Evolutionary conservation across 53 echinoderm and acorn worm genomes (phyloP), one percentile per base, ranked within the genome.

Genomic region (Echinarachnius parma): DNA sequence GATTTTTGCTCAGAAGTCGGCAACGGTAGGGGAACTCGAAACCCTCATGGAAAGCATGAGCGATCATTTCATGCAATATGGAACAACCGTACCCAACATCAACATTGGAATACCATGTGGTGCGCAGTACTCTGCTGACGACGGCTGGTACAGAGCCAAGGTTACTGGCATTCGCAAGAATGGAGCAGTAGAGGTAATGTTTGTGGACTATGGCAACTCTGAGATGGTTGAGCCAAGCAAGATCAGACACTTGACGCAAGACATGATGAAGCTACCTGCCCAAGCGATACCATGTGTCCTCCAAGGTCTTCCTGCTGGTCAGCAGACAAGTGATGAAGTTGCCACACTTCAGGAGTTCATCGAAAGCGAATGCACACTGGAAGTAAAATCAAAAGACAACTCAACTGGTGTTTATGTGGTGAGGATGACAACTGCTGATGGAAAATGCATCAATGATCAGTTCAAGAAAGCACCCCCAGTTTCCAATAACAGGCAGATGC

Each of bases 171-270:
- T 80, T 11, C 74, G 63, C 23, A 75, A 65, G 21, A 63, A 62
- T 37, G 80, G 80, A n/a, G 47, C 64, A 2, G 78, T 83, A 15
- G 78, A 76, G 34, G 91, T 98, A 9, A 77, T 76, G 11, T 98
- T 85, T 61, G 88, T 98, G 22, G 98, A 98, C 64, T 98, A 92
- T 68, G 98, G 98, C 16, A 98, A 98, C 36, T 71, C 82, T 20
- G 98, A 98, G 30, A 54, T 79, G 15, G 74, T 98, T n/a, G 34
- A 79, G 9, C 21, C 64, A 13, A 60, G 54, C 31, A 44, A 80
- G 52, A 77, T 98, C 13, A 68, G 63, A 53, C 65, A 74, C 42
- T 34, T 98, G 28, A 61, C 78, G 27, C 56, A 62, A 28, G 70
- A 82, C 48, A 92, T 83, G 77, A 59, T 92, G 68, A 13, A 46